These are phyloP conservation scores for Acanthoscelides obtectus DNA, from an alignment of 2,888 invertebrate species.

Conservation along the genomic window DNA sequence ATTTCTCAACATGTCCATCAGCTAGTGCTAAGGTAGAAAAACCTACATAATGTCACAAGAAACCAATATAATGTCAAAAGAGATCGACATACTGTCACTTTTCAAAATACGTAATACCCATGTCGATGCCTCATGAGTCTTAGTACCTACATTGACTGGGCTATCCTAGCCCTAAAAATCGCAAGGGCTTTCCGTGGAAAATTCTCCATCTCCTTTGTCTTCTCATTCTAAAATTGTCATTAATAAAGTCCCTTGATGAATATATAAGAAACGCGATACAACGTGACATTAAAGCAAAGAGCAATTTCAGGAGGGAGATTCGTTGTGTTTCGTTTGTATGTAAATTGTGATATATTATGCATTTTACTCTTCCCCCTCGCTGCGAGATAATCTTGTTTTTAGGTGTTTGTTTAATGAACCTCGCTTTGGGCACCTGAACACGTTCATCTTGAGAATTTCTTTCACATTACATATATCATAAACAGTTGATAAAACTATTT, in stretches of 20 bases:
- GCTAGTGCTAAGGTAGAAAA: too few relatives aligned
- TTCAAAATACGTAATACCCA: too few relatives aligned
- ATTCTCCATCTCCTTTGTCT: not conserved
- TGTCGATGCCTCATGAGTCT: too few relatives aligned
- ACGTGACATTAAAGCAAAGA: slow-evolving; percentile 45
- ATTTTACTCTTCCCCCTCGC: slow-evolving; percentile 14
- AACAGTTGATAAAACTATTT: too few relatives aligned
- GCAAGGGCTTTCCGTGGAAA: not conserved
- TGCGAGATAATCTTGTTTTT: slow-evolving; percentile 1
- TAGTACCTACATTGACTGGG: too few relatives aligned
- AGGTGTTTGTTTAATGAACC: not conserved
- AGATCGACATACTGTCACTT: too few relatives aligned
- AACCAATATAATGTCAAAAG: too few relatives aligned
- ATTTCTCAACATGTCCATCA: too few relatives aligned
- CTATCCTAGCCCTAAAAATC: too few relatives aligned
- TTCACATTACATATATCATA: too few relatives aligned
- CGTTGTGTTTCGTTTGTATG: slow-evolving; percentile 35
- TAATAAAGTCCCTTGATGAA: slow-evolving; percentile 47
- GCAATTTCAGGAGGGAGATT: slow-evolving; percentile 41
- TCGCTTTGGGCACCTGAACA: not conserved
- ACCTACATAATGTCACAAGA: too few relatives aligned
- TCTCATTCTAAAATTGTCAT: slow-evolving; percentile 1
- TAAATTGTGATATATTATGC: slow-evolving; percentile 32
- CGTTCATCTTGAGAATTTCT: not conserved
- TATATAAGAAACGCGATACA: slow-evolving; percentile 47